A percentile compares a stretch with the other conserved stretches of the same genome.
These are phyloP conservation scores for Folsomia candida DNA, from an alignment of 2,888 invertebrate species.

Conservation along the genomic window DNA sequence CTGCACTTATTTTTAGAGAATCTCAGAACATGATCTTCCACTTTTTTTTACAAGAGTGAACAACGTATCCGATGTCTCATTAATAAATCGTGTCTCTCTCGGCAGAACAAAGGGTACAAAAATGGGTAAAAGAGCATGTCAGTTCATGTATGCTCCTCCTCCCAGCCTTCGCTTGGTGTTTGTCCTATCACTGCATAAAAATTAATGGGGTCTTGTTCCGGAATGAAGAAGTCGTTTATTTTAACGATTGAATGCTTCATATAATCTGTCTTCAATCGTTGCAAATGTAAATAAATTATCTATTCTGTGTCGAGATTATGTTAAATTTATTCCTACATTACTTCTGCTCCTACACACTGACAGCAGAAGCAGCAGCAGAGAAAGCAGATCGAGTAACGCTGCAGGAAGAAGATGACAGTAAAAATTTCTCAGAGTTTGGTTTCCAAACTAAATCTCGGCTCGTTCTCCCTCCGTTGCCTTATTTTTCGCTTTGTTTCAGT, in stretches of 20 bases:
- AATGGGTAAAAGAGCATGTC: background rate
- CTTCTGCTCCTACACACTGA: background rate
- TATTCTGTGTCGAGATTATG: constrained; percentile 8
- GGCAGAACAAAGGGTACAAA: background rate
- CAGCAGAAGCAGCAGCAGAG: background rate
- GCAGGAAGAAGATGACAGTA: constrained; percentile 3
- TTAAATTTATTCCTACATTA: background rate
- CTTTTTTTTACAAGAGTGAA: too few relatives aligned
- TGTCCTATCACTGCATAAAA: constrained; percentile 24
- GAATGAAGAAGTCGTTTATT: constrained; percentile 32
- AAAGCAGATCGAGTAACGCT: background rate
- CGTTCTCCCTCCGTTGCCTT: background rate
- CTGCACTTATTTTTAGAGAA: too few relatives aligned
- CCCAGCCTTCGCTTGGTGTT: background rate
- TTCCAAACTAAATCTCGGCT: background rate
- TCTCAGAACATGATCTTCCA: too few relatives aligned
- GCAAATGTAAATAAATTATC: constrained; percentile 4
- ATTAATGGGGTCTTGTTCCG: constrained; percentile 22
- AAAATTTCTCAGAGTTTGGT: background rate
- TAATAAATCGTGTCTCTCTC: background rate
- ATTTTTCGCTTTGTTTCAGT: background rate
- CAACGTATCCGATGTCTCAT: background rate
- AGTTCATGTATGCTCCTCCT: background rate
- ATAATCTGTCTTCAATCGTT: constrained; percentile 11
- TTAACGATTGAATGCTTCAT: constrained; percentile 37